Conservation (phyloP, 1,140 invertebrate species). For the Pogonognathellus flavescens region DNA sequence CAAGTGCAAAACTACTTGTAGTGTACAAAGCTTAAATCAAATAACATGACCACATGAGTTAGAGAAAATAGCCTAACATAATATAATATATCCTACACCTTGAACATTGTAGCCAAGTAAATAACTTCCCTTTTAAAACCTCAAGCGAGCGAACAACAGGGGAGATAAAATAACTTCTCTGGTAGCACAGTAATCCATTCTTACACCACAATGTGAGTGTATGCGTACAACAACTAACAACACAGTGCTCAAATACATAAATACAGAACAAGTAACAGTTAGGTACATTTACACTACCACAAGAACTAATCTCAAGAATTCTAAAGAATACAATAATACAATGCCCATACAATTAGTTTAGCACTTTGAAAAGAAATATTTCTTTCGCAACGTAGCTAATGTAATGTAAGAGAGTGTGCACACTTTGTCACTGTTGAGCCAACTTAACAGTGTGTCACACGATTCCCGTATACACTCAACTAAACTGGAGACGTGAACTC, state of each 20-base stretch:
- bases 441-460: conserved; percentile 8
- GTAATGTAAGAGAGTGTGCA: conserved; percentile 26
- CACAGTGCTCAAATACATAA: background rate
- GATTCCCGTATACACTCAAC: background rate
- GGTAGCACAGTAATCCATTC: conserved; percentile 13
- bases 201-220: conserved; percentile 15
- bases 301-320: conserved; percentile 20
- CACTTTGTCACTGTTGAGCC: conserved; percentile 23
- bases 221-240: background rate
- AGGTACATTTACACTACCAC: conserved; percentile 23
- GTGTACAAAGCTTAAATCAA: too few relatives aligned
- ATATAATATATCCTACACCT: too few relatives aligned
- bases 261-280: conserved; percentile 25
- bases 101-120: background rate
- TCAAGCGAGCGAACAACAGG: background rate
- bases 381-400: conserved; percentile 9
- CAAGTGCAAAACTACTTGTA: too few relatives aligned
- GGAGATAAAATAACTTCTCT: conserved; percentile 2
- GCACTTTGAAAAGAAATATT: conserved; percentile 28
- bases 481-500: conserved; percentile 1
- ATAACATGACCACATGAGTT: too few relatives aligned
- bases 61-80: too few relatives aligned
- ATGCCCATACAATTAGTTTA: conserved; percentile 11
- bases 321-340: background rate
- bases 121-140: background rate